A percentile compares a stretch with the other conserved stretches of the same genome.
Evolutionary conservation across 1,140 invertebrate species (phyloP).

Genomic region (Diprion similis): DNA sequence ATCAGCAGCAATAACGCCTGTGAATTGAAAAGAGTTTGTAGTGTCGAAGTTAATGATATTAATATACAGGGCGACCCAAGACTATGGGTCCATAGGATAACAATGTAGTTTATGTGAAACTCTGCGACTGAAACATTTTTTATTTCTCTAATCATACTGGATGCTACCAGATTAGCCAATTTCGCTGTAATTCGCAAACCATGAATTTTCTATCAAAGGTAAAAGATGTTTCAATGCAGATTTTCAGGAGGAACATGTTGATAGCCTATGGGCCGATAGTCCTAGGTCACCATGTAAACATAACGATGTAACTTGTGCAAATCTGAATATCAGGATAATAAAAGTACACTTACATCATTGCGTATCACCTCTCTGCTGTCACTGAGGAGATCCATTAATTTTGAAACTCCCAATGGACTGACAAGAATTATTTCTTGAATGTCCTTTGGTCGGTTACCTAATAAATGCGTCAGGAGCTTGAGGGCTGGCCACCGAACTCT

Average conservation of each 20-base stretch:
- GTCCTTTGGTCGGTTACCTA: conserved; percentile 85
- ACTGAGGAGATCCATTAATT: conserved; percentile 94
- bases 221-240: not conserved
- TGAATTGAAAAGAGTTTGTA: conserved; percentile 28
- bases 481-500: conserved; percentile 87
- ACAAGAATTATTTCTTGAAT: conserved; percentile 95
- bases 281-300: not conserved
- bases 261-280: too few relatives aligned
- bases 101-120: too few relatives aligned
- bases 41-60: conserved; percentile 12
- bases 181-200: too few relatives aligned
- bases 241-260: too few relatives aligned
- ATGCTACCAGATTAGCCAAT: too few relatives aligned
- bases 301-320: not conserved
- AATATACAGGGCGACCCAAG: not conserved
- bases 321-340: not conserved
- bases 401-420: conserved; percentile 96
- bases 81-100: not conserved
- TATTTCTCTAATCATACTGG: too few relatives aligned
- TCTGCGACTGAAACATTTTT: too few relatives aligned
- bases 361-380: conserved; percentile 96
- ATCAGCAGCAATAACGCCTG: conserved; percentile 89
- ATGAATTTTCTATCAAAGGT: not conserved
- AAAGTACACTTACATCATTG: conserved; percentile 80
- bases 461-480: conserved; percentile 82